phyloP scores from a whole-genome alignment of 2,888 invertebrate genomes.

The Cephus pulcher region DNA sequence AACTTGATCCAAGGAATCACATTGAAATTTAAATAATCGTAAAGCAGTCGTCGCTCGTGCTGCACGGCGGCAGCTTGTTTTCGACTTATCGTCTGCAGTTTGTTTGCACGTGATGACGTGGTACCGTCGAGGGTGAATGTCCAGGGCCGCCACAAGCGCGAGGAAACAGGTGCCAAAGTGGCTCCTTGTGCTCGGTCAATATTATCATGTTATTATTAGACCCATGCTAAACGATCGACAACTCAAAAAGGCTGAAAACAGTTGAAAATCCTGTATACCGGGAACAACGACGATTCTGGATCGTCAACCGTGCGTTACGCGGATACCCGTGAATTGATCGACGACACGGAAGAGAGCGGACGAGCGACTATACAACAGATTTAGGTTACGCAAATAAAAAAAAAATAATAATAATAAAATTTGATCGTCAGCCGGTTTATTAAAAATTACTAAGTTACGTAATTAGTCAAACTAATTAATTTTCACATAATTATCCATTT shows the following conservation, averaged over 20 bases:
- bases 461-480: no score
- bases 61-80: not conserved
- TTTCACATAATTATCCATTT: no score
- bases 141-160: constrained; percentile 8
- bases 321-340: not conserved
- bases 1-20: no score
- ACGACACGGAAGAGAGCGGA: constrained; percentile 2
- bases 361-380: not conserved
- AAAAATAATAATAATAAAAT: no score
- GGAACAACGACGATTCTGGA: not conserved
- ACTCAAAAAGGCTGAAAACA: not conserved
- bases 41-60: no score
- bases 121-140: constrained; percentile 5
- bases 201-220: constrained; percentile 41
- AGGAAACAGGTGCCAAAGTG: constrained; percentile 10
- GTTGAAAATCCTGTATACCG: not conserved
- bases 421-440: no score
- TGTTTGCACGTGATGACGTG: constrained; percentile 9
- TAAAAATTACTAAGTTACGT: no score
- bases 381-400: no score
- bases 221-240: constrained; percentile 30
- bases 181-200: constrained; percentile 30
- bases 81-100: constrained; percentile 5
- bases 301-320: not conserved
- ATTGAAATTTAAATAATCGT: no score